Base-by-base conservation (phyloP, 2,113 vertebrate species). In the Lates calcarifer region DNA sequence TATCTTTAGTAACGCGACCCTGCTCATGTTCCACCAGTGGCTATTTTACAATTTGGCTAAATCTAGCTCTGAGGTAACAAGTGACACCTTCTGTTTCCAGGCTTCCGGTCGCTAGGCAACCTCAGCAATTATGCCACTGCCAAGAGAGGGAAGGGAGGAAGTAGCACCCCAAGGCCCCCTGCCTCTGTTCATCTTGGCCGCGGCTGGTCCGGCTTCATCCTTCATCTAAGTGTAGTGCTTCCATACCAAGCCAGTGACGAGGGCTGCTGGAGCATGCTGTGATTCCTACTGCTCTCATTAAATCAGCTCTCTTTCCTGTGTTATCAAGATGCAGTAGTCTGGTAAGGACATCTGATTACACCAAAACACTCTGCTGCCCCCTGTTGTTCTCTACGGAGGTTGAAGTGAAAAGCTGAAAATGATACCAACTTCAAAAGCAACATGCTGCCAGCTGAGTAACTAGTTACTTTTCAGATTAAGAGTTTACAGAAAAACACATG, bases 81-180 rank as follows among this genome's bases (percentile, higher is more conserved):
- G 91, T 93, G 89, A 95, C 92, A 95, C 93, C 90, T 94, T 92
- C 91, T 92, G 92, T 94, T 92, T 94, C 91, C 80, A 90, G 91
- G 90, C 84, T 93, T 93, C 90, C 86, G 81, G 94, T 95, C 90
- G 91, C 94, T 93, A 94, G 92, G 94, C 94, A 94, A 95, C 94
- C 82, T 89, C 71, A 87, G 90, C 90, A 91, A 93, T 93, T 91
- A 94, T 93, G 82, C 78, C 82, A 75, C 70, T 82, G 87, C 88
- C 90, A 93, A 87, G 87, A 91, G 92, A 91, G 88, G 86, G 84
- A 91, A 79, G 70, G 9, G 86, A 89, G 94, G 91, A 94, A 93
- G 91, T 87, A 81, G 86, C 88, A 85, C 79, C 86, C 83, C 26
- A 33, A 68, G 85, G 82, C 89, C 87, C 85, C 88, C 88, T 83